Conservation (phyloP, 2,888 invertebrate species). For the Axea sp. region DNA sequence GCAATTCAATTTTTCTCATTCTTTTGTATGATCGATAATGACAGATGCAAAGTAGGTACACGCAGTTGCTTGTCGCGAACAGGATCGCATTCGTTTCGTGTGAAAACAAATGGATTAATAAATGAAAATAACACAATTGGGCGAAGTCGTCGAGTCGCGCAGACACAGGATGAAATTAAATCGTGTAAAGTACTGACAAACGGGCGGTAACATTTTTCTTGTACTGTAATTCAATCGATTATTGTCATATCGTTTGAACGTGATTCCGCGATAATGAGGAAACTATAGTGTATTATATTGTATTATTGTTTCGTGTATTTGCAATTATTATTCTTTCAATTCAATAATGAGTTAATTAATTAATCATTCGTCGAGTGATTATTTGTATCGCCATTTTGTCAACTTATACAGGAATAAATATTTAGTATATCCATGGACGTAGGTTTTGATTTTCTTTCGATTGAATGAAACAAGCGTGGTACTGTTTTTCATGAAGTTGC, state of each 20-base stretch:
- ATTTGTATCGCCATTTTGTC: slow-evolving; percentile 42
- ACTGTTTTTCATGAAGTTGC: too few species aligned
- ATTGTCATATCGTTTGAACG: slow-evolving; percentile 5
- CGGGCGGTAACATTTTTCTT: slow-evolving; percentile 25
- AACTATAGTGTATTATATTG: slow-evolving; percentile 28
- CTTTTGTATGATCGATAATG: slow-evolving; percentile 45
- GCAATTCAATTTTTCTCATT: slow-evolving; percentile 63
- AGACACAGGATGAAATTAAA: slow-evolving; percentile 28
- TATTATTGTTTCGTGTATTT: slow-evolving; percentile 19
- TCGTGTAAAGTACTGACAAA: slow-evolving; percentile 43
- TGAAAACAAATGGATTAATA: slow-evolving; percentile 17
- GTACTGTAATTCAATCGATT: slow-evolving; percentile 24
- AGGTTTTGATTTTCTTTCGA: slow-evolving; percentile 19
- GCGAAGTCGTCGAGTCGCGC: slow-evolving; percentile 11
- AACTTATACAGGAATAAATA: slow-evolving; percentile 41
- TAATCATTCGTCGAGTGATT: too few species aligned
- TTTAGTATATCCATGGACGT: slow-evolving; percentile 27
- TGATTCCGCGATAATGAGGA: slow-evolving; percentile 1
- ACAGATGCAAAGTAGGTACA: slow-evolving; percentile 37
- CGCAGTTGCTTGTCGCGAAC: slow-evolving; percentile 32
- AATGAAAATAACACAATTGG: slow-evolving; percentile 1
- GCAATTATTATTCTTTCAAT: too few species aligned
- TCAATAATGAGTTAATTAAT: too few species aligned
- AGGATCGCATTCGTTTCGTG: slow-evolving; percentile 33
- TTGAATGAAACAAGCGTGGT: background rate